phyloP scores from a whole-genome alignment of 2,113 vertebrate genomes.

The Cyanoramphus novaezelandiae region DNA sequence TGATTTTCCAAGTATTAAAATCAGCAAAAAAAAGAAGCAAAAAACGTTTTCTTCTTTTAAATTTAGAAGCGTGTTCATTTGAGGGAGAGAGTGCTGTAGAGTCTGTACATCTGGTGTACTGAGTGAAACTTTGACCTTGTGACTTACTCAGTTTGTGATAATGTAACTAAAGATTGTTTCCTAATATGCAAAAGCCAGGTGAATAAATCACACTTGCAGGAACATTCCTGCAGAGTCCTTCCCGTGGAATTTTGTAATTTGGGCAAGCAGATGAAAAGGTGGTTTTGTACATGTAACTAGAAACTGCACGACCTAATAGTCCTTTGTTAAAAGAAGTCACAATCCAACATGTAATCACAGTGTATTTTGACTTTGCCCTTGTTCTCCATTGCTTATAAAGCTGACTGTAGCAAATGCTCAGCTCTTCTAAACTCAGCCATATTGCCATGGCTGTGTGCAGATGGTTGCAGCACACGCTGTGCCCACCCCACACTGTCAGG shows the following conservation, averaged over 20 bases:
- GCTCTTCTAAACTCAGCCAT: neutral
- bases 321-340: neutral
- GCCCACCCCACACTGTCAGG: rapidly evolving
- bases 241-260: neutral
- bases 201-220: neutral
- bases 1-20: neutral
- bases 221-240: neutral
- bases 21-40: neutral
- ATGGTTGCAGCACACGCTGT: rapidly evolving
- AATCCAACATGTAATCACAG: rapidly evolving
- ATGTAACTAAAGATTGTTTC: neutral
- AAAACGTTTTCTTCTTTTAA: neutral
- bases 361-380: neutral
- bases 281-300: neutral
- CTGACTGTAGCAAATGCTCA: neutral
- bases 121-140: neutral
- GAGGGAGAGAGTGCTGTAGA: neutral
- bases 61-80: neutral
- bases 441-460: rapidly evolving
- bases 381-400: neutral
- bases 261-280: neutral
- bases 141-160: neutral
- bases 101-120: neutral
- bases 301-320: neutral
- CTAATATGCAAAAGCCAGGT: neutral